Evolutionary conservation across 2,888 invertebrate species (phyloP).

Genomic region (Polymixis flavicincta): DNA sequence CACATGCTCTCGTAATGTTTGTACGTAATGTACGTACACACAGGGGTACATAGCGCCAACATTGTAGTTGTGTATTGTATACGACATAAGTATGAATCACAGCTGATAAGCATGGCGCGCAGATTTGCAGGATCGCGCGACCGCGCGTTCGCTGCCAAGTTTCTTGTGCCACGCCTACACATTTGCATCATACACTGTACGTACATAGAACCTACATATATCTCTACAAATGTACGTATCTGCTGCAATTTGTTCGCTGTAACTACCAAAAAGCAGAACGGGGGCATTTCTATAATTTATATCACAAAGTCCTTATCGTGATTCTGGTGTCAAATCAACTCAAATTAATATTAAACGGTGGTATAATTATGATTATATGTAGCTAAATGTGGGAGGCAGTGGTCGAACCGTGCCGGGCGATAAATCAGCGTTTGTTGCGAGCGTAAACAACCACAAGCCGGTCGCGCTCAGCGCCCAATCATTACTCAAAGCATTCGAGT

Average conservation of each 20-base stretch:
- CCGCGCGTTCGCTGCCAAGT: conserved; percentile 84
- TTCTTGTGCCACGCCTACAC: conserved; percentile 83
- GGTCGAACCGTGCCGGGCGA: conserved; percentile 69
- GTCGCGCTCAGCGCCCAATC: conserved; percentile 81
- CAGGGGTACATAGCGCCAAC: conserved; percentile 62
- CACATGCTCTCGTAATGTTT: conserved; percentile 72
- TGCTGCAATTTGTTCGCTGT: conserved; percentile 42
- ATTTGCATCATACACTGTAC: conserved; percentile 84
- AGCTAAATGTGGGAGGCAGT: conserved; percentile 72
- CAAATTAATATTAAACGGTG: conserved; percentile 69
- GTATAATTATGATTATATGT: conserved; percentile 75
- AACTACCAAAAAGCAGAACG: conserved; percentile 41
- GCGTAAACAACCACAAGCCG: conserved; percentile 84
- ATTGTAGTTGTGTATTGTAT: conserved; percentile 73
- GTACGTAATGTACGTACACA: conserved; percentile 64
- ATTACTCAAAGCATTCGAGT: conserved; percentile 87
- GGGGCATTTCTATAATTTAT: conserved; percentile 48
- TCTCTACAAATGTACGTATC: conserved; percentile 25
- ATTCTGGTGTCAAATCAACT: conserved; percentile 68
- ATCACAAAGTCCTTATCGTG: conserved; percentile 56
- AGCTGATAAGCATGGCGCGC: conserved; percentile 86
- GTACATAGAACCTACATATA: conserved; percentile 70
- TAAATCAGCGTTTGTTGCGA: conserved; percentile 87
- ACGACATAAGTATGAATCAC: conserved; percentile 85
- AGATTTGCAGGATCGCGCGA: conserved; percentile 86